These are phyloP conservation scores for Pterocles orientalis DNA, from an alignment of 2,113 vertebrate genomes.

Conservation along the genomic window DNA sequence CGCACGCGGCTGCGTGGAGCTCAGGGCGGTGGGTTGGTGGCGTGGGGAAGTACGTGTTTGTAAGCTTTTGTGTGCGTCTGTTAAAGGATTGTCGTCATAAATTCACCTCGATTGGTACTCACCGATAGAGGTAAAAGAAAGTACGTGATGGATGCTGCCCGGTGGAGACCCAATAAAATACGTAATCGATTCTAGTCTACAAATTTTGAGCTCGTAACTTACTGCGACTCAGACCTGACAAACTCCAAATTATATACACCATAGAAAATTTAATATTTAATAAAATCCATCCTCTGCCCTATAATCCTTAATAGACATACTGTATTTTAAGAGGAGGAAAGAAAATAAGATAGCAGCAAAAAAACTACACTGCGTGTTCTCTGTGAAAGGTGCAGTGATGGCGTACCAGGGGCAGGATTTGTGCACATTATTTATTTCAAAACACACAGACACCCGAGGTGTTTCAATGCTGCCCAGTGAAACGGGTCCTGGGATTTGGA, in stretches of 20 bases:
- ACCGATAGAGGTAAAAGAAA: background rate
- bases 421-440: background rate
- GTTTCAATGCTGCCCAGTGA: rapidly evolving
- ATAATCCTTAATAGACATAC: background rate
- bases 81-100: background rate
- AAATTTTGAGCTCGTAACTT: background rate
- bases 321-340: background rate
- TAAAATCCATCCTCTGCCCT: background rate
- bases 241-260: background rate
- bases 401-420: background rate
- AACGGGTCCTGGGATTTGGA: background rate
- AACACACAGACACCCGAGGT: rapidly evolving
- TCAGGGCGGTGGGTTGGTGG: background rate
- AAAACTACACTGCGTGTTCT: background rate
- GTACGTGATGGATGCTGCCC: background rate
- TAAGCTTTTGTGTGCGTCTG: background rate
- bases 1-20: rapidly evolving
- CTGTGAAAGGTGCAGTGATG: background rate
- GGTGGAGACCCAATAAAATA: background rate
- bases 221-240: background rate
- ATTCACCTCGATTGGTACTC: background rate
- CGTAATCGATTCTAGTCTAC: background rate
- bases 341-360: background rate
- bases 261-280: background rate
- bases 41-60: rapidly evolving